Percentiles rank a stretch among this genome's conserved stretches.
These are phyloP conservation scores for Campylomormyrus numenius DNA, from an alignment of 2,113 vertebrate species.

Conservation along the genomic window DNA sequence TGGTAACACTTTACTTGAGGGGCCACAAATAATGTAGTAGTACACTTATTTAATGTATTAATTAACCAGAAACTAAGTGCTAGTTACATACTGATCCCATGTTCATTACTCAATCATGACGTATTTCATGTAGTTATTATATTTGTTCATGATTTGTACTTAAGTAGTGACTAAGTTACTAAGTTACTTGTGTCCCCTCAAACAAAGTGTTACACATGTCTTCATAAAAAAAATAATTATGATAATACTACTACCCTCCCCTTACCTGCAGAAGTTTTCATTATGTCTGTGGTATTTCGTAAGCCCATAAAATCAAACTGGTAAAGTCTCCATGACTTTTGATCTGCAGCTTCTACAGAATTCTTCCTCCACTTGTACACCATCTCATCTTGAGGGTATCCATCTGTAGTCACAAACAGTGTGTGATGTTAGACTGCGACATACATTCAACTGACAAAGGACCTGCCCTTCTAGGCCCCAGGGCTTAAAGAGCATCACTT, in stretches of 20 bases:
- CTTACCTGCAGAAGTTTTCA: conserved; percentile 84
- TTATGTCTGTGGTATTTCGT: conserved; percentile 79
- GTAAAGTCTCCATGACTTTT: conserved; percentile 95
- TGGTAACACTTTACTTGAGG: neutral
- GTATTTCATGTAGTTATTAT: neutral
- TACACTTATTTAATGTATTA: neutral
- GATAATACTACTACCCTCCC: neutral
- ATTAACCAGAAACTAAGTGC: neutral
- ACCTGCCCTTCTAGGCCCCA: conserved; percentile 28
- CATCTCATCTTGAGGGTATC: conserved; percentile 93
- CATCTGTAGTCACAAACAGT: conserved; percentile 73
- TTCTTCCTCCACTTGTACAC: conserved; percentile 94
- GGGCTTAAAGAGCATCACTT: conserved; percentile 35
- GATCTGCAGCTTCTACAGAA: conserved; percentile 87
- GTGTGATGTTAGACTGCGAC: conserved; percentile 24
- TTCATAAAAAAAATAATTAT: neutral
- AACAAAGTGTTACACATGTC: neutral
- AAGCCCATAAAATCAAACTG: conserved; percentile 97
- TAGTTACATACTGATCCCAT: neutral
- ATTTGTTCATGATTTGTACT: neutral
- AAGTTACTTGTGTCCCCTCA: neutral
- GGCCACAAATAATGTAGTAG: neutral
- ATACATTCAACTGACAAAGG: conserved; percentile 46
- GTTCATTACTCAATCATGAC: neutral
- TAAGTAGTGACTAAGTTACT: neutral